phyloP scores from a whole-genome alignment of 2,113 vertebrate species.

The Cercopithecus mona region DNA sequence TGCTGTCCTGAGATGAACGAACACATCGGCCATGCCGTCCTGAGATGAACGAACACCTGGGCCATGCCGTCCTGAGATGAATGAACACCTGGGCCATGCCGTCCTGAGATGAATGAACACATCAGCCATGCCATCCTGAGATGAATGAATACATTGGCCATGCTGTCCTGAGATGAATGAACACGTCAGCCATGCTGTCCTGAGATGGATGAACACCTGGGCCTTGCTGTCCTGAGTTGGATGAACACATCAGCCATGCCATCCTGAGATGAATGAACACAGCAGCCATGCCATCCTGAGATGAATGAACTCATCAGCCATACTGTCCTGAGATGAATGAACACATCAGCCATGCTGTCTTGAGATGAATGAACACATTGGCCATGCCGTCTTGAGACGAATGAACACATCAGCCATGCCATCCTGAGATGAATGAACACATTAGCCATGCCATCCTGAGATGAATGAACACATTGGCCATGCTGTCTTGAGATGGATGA shows the following conservation, averaged over 20 bases:
- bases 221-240: accelerated
- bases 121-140: accelerated
- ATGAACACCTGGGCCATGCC: too few species aligned
- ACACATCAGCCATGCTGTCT: too few species aligned
- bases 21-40: too few species aligned
- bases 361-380: too few species aligned
- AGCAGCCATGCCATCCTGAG: neutral
- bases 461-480: accelerated
- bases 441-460: accelerated
- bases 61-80: too few species aligned
- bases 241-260: accelerated
- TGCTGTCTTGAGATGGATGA: accelerated
- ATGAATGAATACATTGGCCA: accelerated
- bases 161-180: accelerated
- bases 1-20: too few species aligned
- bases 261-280: too few species aligned
- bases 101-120: too few species aligned
- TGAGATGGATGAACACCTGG: accelerated
- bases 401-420: too few species aligned
- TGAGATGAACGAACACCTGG: too few species aligned
- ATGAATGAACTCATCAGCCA: accelerated
- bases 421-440: too few species aligned
- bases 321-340: too few species aligned
- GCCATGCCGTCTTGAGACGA: accelerated
- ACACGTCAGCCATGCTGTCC: accelerated